Conservation (phyloP, 2,888 invertebrate species). For the Macroteleia sp. region DNA sequence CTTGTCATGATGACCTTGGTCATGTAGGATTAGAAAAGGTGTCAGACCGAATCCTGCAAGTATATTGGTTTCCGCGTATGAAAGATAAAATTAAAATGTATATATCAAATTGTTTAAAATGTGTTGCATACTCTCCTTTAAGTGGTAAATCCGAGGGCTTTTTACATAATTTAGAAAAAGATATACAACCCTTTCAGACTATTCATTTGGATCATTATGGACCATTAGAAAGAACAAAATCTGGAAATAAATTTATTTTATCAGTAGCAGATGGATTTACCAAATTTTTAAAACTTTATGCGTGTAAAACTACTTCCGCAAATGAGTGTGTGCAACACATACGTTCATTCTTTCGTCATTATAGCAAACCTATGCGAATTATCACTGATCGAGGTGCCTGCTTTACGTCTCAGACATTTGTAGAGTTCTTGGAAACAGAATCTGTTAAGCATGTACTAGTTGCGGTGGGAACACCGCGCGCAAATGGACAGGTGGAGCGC, state of each 20-base stretch:
- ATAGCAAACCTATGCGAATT: constrained; percentile 62
- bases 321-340: background rate
- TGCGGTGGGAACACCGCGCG: constrained; percentile 69
- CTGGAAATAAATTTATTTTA: background rate
- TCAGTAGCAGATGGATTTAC: background rate
- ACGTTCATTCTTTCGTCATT: background rate
- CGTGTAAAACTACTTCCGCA: background rate
- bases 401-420: constrained; percentile 70
- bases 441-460: constrained; percentile 65
- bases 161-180: too few species aligned
- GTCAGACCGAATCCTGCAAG: background rate
- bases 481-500: constrained; percentile 71
- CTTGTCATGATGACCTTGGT: constrained; percentile 13
- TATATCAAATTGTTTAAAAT: constrained; percentile 48
- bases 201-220: background rate
- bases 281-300: background rate
- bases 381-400: constrained; percentile 71
- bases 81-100: too few species aligned
- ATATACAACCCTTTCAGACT: constrained; percentile 39
- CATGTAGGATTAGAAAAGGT: background rate
- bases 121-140: too few species aligned
- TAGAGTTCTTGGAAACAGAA: constrained; percentile 58
- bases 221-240: background rate
- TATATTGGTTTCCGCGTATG: constrained; percentile 58
- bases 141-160: too few species aligned